A percentile compares a stretch with the other conserved stretches of the same genome.
These are phyloP conservation scores for Lateolabrax maculatus DNA, from an alignment of 2,797 vertebrate species.

Conservation along the genomic window DNA sequence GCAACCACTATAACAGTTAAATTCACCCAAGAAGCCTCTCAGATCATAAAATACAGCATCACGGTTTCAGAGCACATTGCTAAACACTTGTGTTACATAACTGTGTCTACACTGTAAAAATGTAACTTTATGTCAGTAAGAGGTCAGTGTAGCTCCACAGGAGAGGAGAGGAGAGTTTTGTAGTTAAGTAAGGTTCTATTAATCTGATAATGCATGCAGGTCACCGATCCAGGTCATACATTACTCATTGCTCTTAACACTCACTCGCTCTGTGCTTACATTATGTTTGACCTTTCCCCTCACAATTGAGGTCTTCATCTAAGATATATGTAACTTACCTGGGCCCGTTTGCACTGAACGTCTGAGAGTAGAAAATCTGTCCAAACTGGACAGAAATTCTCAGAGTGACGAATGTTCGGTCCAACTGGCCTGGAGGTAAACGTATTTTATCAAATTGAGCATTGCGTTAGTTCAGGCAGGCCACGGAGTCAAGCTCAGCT, in stretches of 20 bases:
- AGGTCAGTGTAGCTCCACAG: background rate
- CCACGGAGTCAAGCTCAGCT: too few relatives aligned
- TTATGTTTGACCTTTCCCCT: slow-evolving; percentile 15
- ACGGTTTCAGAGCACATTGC: background rate
- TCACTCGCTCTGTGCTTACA: background rate
- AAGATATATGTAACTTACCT: slow-evolving; percentile 6
- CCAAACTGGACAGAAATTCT: background rate
- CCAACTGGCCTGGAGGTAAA: slow-evolving; percentile 1
- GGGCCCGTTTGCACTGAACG: background rate
- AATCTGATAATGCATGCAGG: slow-evolving; percentile 20
- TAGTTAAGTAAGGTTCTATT: background rate
- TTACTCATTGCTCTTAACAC: slow-evolving; percentile 1
- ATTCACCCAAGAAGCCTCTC: background rate
- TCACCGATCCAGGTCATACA: background rate
- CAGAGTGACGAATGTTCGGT: background rate
- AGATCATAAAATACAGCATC: background rate
- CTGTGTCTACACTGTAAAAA: background rate
- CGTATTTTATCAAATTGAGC: background rate
- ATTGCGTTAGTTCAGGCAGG: too few relatives aligned
- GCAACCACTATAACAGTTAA: background rate
- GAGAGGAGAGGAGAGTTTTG: background rate
- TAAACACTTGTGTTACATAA: background rate
- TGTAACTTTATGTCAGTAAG: background rate
- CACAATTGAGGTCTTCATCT: slow-evolving; percentile 21
- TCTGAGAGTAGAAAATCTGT: background rate